A percentile compares a stretch with the other conserved stretches of the same genome.
Evolutionary conservation across 1,140 invertebrate genomes (phyloP).

Genomic region (Ganaspis sp.): DNA sequence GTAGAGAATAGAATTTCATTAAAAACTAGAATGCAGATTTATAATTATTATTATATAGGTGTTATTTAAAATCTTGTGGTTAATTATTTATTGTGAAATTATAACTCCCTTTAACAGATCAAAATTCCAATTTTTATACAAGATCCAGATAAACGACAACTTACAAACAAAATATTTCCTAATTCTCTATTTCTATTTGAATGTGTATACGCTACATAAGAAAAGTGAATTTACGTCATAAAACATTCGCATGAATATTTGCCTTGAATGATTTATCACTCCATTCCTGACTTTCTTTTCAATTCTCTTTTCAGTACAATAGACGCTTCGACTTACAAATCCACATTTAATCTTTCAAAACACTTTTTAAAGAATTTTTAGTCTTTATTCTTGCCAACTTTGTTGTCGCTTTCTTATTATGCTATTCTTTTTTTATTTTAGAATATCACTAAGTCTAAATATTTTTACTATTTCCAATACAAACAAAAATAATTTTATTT

Average conservation of each 20-base stretch:
- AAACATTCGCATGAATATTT: not conserved
- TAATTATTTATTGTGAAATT: not conserved
- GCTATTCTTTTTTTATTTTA: too few relatives aligned
- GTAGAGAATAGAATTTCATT: too few relatives aligned
- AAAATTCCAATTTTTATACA: conserved; percentile 1
- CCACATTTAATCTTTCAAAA: not conserved
- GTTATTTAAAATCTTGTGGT: not conserved
- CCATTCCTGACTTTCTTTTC: not conserved
- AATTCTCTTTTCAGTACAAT: conserved; percentile 4
- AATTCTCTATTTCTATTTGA: not conserved
- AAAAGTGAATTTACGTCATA: conserved; percentile 4
- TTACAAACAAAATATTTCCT: not conserved
- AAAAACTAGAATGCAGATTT: too few relatives aligned
- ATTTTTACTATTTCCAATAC: too few relatives aligned
- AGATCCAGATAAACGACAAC: not conserved
- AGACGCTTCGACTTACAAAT: not conserved
- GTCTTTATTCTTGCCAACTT: too few relatives aligned
- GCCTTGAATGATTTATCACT: not conserved
- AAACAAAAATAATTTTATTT: too few relatives aligned
- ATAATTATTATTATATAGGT: conserved; percentile 1
- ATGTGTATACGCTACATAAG: not conserved
- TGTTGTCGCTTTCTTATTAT: too few relatives aligned
- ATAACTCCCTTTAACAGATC: not conserved
- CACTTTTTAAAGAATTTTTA: not conserved
- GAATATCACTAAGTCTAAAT: too few relatives aligned